Evolutionary conservation across 1,140 invertebrate species (phyloP).

Genomic region (Campoletis sonorensis): DNA sequence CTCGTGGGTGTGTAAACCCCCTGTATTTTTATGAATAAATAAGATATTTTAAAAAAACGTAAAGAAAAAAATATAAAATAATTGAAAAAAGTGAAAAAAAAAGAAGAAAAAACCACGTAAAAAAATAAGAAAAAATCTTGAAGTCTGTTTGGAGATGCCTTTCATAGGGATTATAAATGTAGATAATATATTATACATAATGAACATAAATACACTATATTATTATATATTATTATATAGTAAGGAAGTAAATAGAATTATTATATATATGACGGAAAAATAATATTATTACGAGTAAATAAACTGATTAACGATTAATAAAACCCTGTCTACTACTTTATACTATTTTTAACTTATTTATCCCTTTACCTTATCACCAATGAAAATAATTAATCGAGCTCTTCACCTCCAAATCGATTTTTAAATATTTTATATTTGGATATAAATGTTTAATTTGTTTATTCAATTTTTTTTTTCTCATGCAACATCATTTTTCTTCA

Average conservation of each 20-base stretch:
- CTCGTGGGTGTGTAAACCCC: constrained; percentile 67
- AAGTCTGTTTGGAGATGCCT: constrained; percentile 77
- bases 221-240: constrained; percentile 66
- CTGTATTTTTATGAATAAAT: constrained; percentile 78
- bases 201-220: constrained; percentile 76
- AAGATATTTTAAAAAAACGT: constrained; percentile 76
- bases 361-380: background rate
- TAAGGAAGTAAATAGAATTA: constrained; percentile 72
- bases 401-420: no score
- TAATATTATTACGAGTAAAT: constrained; percentile 77
- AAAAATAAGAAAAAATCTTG: constrained; percentile 71
- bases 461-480: no score
- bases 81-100: no score
- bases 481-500: no score
- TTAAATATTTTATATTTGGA: no score
- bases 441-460: no score
- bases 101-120: background rate
- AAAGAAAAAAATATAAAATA: constrained; percentile 63
- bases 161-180: constrained; percentile 77
- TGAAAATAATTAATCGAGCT: background rate
- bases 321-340: constrained; percentile 50
- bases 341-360: background rate
- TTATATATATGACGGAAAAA: constrained; percentile 73
- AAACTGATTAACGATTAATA: constrained; percentile 76
- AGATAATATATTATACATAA: constrained; percentile 77